These are phyloP conservation scores for Lordiphosa mommai DNA, from an alignment of 1,140 invertebrate species.

Conservation along the genomic window DNA sequence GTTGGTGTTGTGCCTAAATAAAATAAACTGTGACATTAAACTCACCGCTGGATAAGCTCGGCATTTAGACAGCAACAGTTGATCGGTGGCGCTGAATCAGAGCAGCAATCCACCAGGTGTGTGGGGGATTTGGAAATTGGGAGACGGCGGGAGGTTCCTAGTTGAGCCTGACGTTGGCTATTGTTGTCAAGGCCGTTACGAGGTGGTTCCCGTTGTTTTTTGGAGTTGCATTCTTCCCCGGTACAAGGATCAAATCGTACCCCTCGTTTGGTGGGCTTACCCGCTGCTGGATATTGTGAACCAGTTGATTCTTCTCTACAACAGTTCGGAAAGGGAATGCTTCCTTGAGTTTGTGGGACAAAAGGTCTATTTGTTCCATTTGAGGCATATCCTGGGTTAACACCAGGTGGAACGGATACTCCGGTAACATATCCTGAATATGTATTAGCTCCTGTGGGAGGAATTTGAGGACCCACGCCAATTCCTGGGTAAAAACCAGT, in stretches of 20 bases:
- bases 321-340: neutral
- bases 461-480: neutral
- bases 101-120: no score
- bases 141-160: no score
- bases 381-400: no score
- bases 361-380: neutral
- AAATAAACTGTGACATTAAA: conserved; percentile 26
- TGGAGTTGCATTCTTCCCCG: conserved; percentile 2
- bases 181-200: neutral
- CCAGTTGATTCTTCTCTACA: neutral
- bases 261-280: conserved; percentile 21
- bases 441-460: neutral
- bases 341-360: neutral
- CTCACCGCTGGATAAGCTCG: conserved; percentile 46
- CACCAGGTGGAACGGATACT: neutral
- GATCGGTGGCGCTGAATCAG: neutral
- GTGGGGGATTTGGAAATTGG: neutral
- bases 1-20: neutral
- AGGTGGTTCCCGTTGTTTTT: neutral
- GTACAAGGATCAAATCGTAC: conserved; percentile 48
- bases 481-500: no score
- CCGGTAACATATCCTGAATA: no score
- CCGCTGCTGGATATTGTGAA: conserved; percentile 32
- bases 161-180: neutral
- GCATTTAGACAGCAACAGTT: conserved; percentile 5